These are phyloP conservation scores for Chionomys nivalis DNA, from an alignment of 2,113 vertebrate genomes.

Conservation along the genomic window DNA sequence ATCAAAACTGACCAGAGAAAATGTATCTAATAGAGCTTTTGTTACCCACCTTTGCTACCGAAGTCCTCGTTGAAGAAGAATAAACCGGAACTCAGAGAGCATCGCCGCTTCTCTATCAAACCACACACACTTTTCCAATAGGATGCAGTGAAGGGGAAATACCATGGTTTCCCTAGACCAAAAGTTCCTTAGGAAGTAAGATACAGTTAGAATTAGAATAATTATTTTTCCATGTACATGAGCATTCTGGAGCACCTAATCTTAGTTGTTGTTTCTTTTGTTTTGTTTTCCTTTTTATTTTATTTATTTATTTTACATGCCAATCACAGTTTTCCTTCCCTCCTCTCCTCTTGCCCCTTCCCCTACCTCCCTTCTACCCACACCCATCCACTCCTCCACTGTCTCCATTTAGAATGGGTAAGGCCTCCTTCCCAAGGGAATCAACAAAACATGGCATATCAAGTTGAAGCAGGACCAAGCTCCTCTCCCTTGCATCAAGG, in stretches of 20 bases:
- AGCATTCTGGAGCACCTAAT: neutral
- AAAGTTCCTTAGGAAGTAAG: constrained; percentile 76
- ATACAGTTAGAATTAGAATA: neutral
- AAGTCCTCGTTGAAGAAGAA: constrained; percentile 74
- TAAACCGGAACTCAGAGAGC: constrained; percentile 38
- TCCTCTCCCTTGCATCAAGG: no score
- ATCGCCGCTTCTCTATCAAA: constrained; percentile 12
- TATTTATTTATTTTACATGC: no score
- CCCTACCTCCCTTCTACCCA: no score
- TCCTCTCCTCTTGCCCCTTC: no score
- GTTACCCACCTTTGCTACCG: constrained; percentile 77
- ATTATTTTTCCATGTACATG: neutral
- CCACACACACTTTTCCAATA: constrained; percentile 82
- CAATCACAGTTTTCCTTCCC: no score
- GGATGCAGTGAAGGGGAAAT: constrained; percentile 81
- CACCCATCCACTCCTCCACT: no score
- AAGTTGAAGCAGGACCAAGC: no score
- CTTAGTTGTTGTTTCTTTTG: neutral
- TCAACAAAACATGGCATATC: no score
- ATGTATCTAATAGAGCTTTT: accelerated
- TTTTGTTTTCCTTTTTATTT: no score
- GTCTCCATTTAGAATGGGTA: no score
- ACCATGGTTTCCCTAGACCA: constrained; percentile 80
- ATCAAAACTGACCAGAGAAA: neutral
- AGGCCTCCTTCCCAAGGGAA: no score